Evolutionary conservation across 2,113 vertebrate genomes (phyloP), one percentile per base, ranked within the genome.

Genomic region (Centropus unirufus): DNA sequence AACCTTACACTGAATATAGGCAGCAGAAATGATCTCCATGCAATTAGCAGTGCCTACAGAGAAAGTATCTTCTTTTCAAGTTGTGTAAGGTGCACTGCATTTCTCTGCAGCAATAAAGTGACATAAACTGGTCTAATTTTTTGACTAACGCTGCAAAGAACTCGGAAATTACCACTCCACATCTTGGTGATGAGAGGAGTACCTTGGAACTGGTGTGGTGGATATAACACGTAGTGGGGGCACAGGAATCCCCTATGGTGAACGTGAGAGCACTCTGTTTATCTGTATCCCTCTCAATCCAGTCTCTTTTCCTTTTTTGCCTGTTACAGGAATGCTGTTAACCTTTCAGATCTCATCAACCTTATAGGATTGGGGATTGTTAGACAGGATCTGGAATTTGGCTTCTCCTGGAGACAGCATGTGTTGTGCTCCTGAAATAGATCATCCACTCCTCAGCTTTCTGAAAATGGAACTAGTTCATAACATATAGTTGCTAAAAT

Each of bases 231-330:
- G 7, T 9, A 49, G 8, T 39, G 61, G 5, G 19, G 4, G 5
- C 15, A 57, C 18, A 32, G 2, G 1, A 64, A 64, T 39, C 7
- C 34, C 39, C 9, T 69, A 29, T 49, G 16, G 22, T 76, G 20
- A 74, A 62, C 39, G 20, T 51, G 34, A 51, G 54, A 51, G 2
- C 17, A 39, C 1, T 68, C 23, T 14, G 52, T 47, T 54, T 14
- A 36, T 9, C 8, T 0, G 0, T 69, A 18, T 75, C 14, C 9
- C 14, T 44, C 18, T 67, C 0, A 2, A 57, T 34, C 5, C 14
- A 42, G 16, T 36, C 66, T 59, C 12, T 62, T 58, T 77, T 62
- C 32, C 18, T 40, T 51, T 51, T 8, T 32, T 66, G 57, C 10
- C 6, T 70, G 18, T 44, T 79, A 11, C 6, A 44, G 23, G 5